These are phyloP conservation scores for Napeogenes sylphis DNA, from an alignment of 2,888 invertebrate species.

Conservation along the genomic window DNA sequence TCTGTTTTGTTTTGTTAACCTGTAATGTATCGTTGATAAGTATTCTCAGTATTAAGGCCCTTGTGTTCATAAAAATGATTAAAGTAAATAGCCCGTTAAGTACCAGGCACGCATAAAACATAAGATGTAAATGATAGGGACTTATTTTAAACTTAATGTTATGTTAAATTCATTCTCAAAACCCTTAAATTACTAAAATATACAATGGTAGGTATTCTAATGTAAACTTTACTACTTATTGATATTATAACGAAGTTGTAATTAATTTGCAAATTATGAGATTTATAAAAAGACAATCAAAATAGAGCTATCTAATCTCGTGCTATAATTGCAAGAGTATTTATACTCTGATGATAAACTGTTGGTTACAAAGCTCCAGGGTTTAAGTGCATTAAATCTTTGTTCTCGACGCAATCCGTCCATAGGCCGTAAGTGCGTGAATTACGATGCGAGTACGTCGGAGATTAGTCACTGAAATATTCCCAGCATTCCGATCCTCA, in stretches of 20 bases:
- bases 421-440: constrained; percentile 36
- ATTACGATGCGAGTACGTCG: constrained; percentile 35
- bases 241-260: no score
- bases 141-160: neutral
- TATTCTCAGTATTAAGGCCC: neutral
- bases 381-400: constrained; percentile 32
- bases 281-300: neutral
- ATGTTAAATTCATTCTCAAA: neutral
- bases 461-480: constrained; percentile 72
- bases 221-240: no score
- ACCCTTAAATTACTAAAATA: no score
- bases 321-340: constrained; percentile 16
- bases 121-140: neutral
- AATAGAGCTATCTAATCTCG: constrained; percentile 1
- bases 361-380: constrained; percentile 26
- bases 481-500: constrained; percentile 59
- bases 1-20: neutral
- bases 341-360: constrained; percentile 26
- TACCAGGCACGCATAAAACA: neutral
- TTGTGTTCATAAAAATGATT: neutral
- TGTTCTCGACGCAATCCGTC: constrained; percentile 38
- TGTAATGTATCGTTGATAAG: neutral
- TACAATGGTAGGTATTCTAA: no score
- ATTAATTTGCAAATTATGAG: neutral
- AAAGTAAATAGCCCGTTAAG: neutral